Evolutionary conservation across 2,113 vertebrate genomes (phyloP).

Genomic region (Illadopsis cleaveri): DNA sequence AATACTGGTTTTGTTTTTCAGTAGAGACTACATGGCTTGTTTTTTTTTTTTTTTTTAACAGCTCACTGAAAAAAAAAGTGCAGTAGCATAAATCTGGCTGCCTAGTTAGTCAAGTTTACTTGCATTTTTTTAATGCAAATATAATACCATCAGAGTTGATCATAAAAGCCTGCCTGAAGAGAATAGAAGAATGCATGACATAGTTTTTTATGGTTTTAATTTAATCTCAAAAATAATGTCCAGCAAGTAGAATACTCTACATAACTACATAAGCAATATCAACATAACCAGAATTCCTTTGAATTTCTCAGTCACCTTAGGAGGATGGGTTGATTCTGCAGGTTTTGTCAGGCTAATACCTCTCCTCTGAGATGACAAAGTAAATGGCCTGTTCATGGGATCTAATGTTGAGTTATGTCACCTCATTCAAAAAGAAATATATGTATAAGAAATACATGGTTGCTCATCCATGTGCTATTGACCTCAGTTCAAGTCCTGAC

Average conservation of each 20-base stretch:
- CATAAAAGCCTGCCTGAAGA: not conserved
- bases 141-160: not conserved
- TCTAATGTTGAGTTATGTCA: not conserved
- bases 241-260: not conserved
- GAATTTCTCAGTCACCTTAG: not conserved
- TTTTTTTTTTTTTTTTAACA: constrained; percentile 18
- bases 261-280: not conserved
- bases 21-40: not conserved
- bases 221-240: not conserved
- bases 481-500: not conserved
- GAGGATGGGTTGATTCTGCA: not conserved
- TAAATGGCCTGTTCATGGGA: not conserved
- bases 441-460: not conserved
- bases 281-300: not conserved
- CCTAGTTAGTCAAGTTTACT: not conserved
- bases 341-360: not conserved
- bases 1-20: constrained; percentile 32
- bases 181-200: not conserved
- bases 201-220: constrained; percentile 30
- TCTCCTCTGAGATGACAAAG: not conserved
- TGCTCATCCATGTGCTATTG: not conserved
- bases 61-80: not conserved
- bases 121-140: not conserved
- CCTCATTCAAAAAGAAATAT: not conserved
- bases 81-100: not conserved